Evolutionary conservation across 2,113 vertebrate genomes (phyloP), one percentile per base, ranked within the genome.

Genomic region (Takifugu bimaculatus): DNA sequence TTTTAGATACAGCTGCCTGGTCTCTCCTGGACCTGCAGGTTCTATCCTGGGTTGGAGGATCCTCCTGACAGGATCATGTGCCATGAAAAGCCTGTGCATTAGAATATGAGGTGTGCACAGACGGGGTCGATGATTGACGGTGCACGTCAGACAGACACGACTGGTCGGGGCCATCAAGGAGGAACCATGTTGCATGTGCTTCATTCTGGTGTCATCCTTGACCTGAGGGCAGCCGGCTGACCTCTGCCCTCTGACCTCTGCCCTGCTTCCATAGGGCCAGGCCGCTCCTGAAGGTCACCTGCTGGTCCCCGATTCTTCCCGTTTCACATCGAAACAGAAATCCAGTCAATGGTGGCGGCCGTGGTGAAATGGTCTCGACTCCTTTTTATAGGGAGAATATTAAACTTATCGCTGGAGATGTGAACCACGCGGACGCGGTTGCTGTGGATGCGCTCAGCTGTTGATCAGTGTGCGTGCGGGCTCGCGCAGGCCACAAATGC

Each of bases 1-100:
- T 83, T 84, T 83, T 83, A 85, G 78, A 82, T 81, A 47, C 68
- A 75, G 72, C 80, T 74, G 78, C 73, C 66, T 68, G 62, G 75
- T 80, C 78, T 76, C 42, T 70, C 51, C 59, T 39, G 43, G 72
- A 54, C 27, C 75, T 63, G 61, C 56, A 52, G 70, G 75, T 79
- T 69, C 58, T 53, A 62, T 81, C 54, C 67, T 64, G 60, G 68
- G 56, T 62, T 62, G 81, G 74, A 80, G 80, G 84, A 85, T 86
- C 86, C 20, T 20, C 20, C 20, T 20, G 20, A 20, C 20, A 20
- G 20, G 84, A 85, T 87, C 86, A 82, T 82, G 74, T 77, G 80
- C 72, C 84, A 77, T 78, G 65, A 75, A 75, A 62, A 75, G 57
- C 63, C 74, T 49, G 66, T 79, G 80, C 78, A 85, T 77, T 72